Conservation (phyloP, 2,888 invertebrate genomes). For the Emmelina monodactyla region DNA sequence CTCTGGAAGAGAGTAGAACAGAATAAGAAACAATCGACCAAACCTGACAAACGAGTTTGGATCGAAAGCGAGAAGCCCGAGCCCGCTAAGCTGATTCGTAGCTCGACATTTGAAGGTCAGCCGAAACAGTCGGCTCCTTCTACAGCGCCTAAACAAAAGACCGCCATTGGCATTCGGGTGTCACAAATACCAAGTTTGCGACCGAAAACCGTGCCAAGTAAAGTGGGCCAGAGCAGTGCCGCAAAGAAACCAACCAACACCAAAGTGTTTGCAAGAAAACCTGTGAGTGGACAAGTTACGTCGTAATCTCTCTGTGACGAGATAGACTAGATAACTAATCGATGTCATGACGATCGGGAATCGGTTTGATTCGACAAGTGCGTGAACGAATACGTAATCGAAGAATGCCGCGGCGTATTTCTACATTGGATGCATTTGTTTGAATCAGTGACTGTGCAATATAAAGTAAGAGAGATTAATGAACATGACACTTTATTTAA, state of each 20-base stretch:
- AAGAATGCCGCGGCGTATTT: no score
- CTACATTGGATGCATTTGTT: no score
- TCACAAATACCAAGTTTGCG: conserved; percentile 52
- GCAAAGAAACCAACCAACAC: conserved; percentile 30
- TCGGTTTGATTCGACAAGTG: not conserved
- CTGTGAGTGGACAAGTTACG: conserved; percentile 29
- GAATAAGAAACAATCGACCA: conserved; percentile 65
- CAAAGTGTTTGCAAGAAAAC: conserved; percentile 37
- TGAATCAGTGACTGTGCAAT: not conserved
- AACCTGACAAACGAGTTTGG: conserved; percentile 69
- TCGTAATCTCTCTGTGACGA: conserved; percentile 20
- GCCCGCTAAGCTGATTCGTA: conserved; percentile 60
- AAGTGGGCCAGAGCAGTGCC: conserved; percentile 22
- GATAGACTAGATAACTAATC: not conserved
- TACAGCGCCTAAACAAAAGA: conserved; percentile 51
- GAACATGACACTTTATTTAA: no score
- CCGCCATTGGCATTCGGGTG: conserved; percentile 50
- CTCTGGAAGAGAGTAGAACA: conserved; percentile 83
- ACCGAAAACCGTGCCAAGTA: conserved; percentile 32
- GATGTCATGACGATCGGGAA: not conserved
- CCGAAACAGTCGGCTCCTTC: conserved; percentile 38
- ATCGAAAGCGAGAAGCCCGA: conserved; percentile 51
- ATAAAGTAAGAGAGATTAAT: no score
- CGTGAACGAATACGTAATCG: not conserved
- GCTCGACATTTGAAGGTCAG: conserved; percentile 72